Conservation (phyloP, 2,113 vertebrate genomes). For the Rafetus swinhoei region DNA sequence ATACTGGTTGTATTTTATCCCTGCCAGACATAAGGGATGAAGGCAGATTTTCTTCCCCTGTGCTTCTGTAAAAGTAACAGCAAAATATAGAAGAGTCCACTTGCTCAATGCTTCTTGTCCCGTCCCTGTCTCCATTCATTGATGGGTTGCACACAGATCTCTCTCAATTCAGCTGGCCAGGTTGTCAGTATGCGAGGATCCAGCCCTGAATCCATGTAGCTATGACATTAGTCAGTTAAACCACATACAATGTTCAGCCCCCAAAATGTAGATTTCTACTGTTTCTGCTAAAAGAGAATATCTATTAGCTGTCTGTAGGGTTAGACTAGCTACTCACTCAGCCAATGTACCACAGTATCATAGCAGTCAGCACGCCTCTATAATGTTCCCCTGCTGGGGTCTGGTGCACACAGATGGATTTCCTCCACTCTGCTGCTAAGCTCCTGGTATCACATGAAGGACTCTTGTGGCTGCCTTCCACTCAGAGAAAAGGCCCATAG, state of each 20-base stretch:
- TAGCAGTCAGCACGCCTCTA: rapidly evolving
- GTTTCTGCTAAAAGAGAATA: not conserved
- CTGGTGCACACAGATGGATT: rapidly evolving
- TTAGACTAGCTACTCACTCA: not conserved
- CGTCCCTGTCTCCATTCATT: conserved; percentile 1
- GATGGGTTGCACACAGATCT: conserved; percentile 2
- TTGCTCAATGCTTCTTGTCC: not conserved
- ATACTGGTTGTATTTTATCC: conserved; percentile 45
- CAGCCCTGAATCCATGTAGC: not conserved
- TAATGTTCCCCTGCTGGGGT: rapidly evolving
- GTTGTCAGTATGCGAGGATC: not conserved
- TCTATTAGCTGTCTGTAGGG: not conserved
- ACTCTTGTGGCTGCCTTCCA: not conserved
- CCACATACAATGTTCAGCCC: not conserved
- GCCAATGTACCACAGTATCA: rapidly evolving
- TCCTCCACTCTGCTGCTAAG: rapidly evolving
- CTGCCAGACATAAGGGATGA: conserved; percentile 22
- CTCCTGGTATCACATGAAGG: not conserved
- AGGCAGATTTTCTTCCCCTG: not conserved
- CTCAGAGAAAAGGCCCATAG: conserved; percentile 6
- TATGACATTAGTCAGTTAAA: not conserved
- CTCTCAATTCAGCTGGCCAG: not conserved
- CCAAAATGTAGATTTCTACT: not conserved
- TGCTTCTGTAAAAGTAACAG: conserved; percentile 35
- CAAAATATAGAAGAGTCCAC: conserved; percentile 40